phyloP scores from a whole-genome alignment of 2,797 vertebrate species.

The Mormyrops attenuatus region DNA sequence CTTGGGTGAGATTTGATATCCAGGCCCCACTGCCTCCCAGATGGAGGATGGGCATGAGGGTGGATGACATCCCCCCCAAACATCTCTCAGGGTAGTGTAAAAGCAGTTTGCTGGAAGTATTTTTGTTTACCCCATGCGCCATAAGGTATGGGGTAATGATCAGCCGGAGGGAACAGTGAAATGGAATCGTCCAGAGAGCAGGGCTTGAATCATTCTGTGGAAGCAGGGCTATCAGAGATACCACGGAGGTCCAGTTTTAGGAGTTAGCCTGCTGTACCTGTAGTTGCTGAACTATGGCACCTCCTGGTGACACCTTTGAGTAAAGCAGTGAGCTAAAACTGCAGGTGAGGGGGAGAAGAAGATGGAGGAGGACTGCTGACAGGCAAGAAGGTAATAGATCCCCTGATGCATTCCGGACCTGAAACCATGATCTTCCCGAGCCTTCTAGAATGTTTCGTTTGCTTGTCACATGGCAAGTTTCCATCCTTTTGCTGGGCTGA shows the following conservation, averaged over 20 bases:
- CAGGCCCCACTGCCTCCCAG: not conserved
- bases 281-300: not conserved
- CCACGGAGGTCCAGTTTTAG: not conserved
- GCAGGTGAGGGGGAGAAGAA: not conserved
- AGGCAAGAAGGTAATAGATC: not conserved
- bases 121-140: not conserved
- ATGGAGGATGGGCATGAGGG: not conserved
- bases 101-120: not conserved
- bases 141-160: not conserved
- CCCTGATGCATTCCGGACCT: not conserved
- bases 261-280: not conserved
- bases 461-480: not conserved
- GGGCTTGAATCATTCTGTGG: not conserved
- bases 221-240: not conserved
- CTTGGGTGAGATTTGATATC: not conserved
- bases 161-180: not conserved
- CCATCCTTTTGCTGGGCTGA: not conserved
- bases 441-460: not conserved
- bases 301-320: conserved; percentile 18
- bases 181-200: not conserved
- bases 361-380: not conserved
- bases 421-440: not conserved
- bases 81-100: not conserved
- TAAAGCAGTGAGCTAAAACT: not conserved
- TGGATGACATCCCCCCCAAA: not conserved